phyloP scores from a whole-genome alignment of 2,797 vertebrate species.

The Acanthornis magna region DNA sequence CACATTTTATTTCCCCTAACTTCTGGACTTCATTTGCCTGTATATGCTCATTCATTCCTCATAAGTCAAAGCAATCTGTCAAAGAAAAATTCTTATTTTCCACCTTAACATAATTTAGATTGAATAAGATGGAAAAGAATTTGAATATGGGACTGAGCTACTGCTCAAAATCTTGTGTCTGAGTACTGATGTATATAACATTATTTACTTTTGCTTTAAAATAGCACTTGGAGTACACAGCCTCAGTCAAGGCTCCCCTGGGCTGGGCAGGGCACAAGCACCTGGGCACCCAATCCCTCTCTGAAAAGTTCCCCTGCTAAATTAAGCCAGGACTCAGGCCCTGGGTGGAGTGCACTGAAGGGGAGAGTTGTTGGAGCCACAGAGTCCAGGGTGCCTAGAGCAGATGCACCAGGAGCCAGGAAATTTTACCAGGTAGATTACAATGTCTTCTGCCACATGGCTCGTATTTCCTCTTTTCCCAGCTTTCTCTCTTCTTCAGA shows the following conservation, averaged over 20 bases:
- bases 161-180: background rate
- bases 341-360: background rate
- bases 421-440: background rate
- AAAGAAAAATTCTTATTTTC: background rate
- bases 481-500: background rate
- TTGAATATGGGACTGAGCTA: background rate
- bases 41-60: background rate
- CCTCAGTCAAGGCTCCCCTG: background rate
- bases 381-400: background rate
- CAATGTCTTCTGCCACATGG: background rate
- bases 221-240: background rate
- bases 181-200: background rate
- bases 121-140: background rate
- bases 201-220: background rate
- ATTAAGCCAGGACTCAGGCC: slow-evolving; percentile 6
- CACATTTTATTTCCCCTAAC: background rate
- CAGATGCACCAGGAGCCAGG: background rate
- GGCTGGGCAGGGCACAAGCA: background rate
- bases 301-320: background rate
- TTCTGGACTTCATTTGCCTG: background rate
- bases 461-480: background rate
- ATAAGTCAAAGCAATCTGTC: background rate
- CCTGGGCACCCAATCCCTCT: background rate
- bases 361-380: background rate
- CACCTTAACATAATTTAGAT: background rate